Base-by-base conservation (phyloP, 1,140 invertebrate genomes). In the Drosophila nikananu region DNA sequence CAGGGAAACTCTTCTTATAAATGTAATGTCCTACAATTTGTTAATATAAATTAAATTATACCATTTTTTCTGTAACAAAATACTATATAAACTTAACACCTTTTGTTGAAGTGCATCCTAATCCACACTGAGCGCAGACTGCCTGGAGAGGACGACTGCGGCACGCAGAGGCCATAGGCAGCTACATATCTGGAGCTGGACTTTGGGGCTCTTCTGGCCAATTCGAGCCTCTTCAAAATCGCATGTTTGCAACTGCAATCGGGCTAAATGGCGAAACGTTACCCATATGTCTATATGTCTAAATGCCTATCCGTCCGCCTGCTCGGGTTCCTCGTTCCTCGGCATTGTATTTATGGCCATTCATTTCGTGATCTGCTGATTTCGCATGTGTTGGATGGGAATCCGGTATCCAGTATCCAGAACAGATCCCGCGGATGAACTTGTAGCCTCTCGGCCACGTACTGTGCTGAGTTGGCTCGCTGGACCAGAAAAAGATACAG, bases 341-440 rank as follows among this genome's bases (percentile, higher is more conserved):
- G 86, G 65, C 84, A 84, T 90, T 90, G 84, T 87, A 87, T 87
- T 87, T 87, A 87, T 87, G 84, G 84, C 84, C 81, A 87, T 87
- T 87, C 84, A 87, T 87, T 87, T 87, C 84, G 84, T 87, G 84
- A 87, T 87, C 84, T 87, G 84, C 84, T 89, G 86, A 87, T 87
- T 87, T 87, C 84, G 86, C 84, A 87, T 87, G 84, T 87, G 84
- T 84, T 90, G 86, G 86, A 84, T 80, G 84, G 77, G 84, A 87
- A 89, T 87, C 71, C 77, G 37, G 52, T 1, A 35, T 19, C 51
- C 35, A 52, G 51, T 21, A 35, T 54, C 71, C 77, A 77, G 55
- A 66, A 68, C 48, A 52, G 51, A 66, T 74, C 57, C 37, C 41
- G 65, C 39, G 68, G 57, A 78, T 82, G 80, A 86, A 76, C 83